Evolutionary conservation across 1,140 invertebrate genomes (phyloP), one percentile per base, ranked within the genome.

Genomic region (Macrobrachium rosenbergii): DNA sequence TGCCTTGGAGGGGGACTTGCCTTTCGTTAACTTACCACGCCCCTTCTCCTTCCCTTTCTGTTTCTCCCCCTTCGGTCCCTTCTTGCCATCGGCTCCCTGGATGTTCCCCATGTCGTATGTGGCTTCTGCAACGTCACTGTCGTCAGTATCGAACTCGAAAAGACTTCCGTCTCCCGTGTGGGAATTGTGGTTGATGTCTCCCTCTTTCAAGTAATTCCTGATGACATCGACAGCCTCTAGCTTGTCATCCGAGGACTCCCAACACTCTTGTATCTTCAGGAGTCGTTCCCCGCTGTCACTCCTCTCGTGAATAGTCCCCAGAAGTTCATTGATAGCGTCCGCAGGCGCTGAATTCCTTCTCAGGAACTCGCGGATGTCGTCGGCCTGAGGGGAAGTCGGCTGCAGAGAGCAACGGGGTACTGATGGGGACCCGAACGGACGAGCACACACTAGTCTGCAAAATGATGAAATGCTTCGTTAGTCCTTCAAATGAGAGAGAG

Each of bases 111-210:
- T 88, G 79, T 59, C 52, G 80, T 75, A 43, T 62, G 37, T 76
- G 10, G 12, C 77, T 23, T 72, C 75, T 6, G 59, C 76, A n/a
- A 72, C 62, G 21, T 86, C 86, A n/a, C 73, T 59, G 67, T 88
- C 86, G 77, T 89, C 80, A 84, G 72, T 43, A 77, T 82, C 73
- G 23, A 14, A 80, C 12, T 80, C 78, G 17, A 63, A 63, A 12
- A n/a, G 63, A 88, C 58, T 88, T 92, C 72, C 92, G 92, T 45
- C 92, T 92, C 62, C 90, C 85, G 2, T 89, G 84, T 3, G 23
- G 37, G 52, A 60, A n/a, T 69, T 43, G 23, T 28, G 62, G 76
- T 23, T 37, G 14, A 79, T 28, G 43, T 86, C 83, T 16, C 79
- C 77, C 12, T 80, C 77, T 16, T 45, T 72, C 6, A 16, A 58